Evolutionary conservation across 2,888 invertebrate genomes (phyloP), one percentile per base, ranked within the genome.

Genomic region (Atherix ibis): DNA sequence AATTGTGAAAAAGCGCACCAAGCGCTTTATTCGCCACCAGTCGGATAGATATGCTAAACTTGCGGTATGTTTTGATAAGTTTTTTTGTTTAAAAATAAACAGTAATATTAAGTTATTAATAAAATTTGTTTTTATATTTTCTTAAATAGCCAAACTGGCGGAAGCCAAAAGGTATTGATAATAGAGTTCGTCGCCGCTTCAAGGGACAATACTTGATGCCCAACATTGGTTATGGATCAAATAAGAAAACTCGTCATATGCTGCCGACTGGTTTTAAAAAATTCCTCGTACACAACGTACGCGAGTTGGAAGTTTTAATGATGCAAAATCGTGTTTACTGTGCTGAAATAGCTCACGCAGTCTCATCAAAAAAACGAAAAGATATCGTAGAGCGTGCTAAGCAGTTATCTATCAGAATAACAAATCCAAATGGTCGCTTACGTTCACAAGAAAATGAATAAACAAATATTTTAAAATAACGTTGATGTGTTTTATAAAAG

Each of bases 151-250:
- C 83, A 48, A 92, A 87, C 76, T 99, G 98, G 98, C 81, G 98
- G 60, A 98, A 95, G 69, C 98, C 98, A 14, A 95, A 95, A 70
- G 98, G 98, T 89, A 99, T 98, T 66, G 98, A 99, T 69, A 98
- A 99, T 78, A 78, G 97, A 66, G 97, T 98, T 31, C 80, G 98
- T 49, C 81, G 98, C 61, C 78, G 95, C 49, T 98, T 98, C 72
- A 98, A 98, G 82, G 98, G 98, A 18, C 95, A 95, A 60, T 91
- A 82, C 58, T 68, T 88, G 69, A 98, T 99, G 98, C 98, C 98
- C 45, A 94, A 81, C 61, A 94, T 99, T 62, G 98, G 98, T 75
- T 98, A 95, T 60, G 97, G 98, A 47, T 89, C 91, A 49, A 84
- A 83, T 63, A 81, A 83, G 58, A 84, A 82, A 58, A 94, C 94